phyloP scores from a whole-genome alignment of 2,797 vertebrate genomes.

The Vespertilio murinus region DNA sequence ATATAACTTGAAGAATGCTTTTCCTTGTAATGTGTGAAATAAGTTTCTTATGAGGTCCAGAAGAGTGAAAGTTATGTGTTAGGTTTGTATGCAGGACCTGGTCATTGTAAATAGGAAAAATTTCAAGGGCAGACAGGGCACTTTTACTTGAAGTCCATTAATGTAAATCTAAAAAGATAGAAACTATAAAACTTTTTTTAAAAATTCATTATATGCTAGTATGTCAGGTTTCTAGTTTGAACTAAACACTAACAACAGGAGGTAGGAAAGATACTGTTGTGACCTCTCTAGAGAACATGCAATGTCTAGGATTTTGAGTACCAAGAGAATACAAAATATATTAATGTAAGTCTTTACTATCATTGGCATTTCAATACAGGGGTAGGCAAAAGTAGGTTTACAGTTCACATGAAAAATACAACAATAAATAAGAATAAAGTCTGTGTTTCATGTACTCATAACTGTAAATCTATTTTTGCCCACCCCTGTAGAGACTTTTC shows the following conservation, averaged over 20 bases:
- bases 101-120: not conserved
- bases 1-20: not conserved
- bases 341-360: not conserved
- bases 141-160: not conserved
- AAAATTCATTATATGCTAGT: not conserved
- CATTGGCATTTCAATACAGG: not conserved
- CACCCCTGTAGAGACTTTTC: not conserved
- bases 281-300: not conserved
- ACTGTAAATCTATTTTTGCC: not conserved
- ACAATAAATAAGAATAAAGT: not conserved
- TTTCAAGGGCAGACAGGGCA: not conserved
- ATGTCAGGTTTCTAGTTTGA: not conserved
- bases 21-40: conserved; percentile 34
- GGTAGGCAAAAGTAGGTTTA: not conserved
- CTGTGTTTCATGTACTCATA: not conserved
- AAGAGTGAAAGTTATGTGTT: not conserved
- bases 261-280: not conserved
- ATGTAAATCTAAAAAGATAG: not conserved
- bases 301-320: not conserved
- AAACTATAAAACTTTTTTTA: not conserved
- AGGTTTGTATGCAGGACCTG: not conserved
- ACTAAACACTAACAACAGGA: not conserved
- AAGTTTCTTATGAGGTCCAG: not conserved
- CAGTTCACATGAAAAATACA: not conserved
- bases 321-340: not conserved